phyloP scores from a whole-genome alignment of 2,797 vertebrate genomes.

The Onychomys leucogaster region DNA sequence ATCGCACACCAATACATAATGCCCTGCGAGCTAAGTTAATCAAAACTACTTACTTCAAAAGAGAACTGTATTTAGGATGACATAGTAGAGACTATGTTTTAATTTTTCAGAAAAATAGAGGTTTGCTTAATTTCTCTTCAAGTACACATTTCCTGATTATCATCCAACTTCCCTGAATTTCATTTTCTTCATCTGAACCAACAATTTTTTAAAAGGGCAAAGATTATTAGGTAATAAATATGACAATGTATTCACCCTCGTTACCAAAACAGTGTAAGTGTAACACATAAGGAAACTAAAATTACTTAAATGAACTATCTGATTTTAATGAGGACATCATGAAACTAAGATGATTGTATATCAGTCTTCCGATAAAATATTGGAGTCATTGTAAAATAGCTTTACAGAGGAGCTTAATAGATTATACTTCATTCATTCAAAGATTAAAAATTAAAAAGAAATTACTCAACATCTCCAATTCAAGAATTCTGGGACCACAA shows the following conservation, averaged over 20 bases:
- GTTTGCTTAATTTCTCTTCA: not conserved
- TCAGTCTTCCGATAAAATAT: not conserved
- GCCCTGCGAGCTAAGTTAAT: not conserved
- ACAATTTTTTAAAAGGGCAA: not conserved
- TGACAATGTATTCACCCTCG: not conserved
- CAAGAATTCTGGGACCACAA: not conserved
- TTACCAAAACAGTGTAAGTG: not conserved
- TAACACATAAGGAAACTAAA: not conserved
- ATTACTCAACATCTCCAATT: not conserved
- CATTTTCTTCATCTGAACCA: conserved; percentile 27
- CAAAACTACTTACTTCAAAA: not conserved
- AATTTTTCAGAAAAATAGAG: not conserved
- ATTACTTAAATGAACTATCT: not conserved
- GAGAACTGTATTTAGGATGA: not conserved
- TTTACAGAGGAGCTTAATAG: not conserved
- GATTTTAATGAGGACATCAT: conserved; percentile 8
- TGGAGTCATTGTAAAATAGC: conserved; percentile 1
- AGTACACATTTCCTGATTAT: not conserved
- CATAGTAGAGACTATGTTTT: not conserved
- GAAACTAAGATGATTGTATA: not conserved
- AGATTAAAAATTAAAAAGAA: not conserved
- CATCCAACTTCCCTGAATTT: not conserved
- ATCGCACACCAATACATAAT: not conserved
- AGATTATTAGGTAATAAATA: not conserved
- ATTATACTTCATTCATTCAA: not conserved